These are phyloP conservation scores for Drosophila kohkoa DNA, from an alignment of 1,140 invertebrate species.

Conservation along the genomic window DNA sequence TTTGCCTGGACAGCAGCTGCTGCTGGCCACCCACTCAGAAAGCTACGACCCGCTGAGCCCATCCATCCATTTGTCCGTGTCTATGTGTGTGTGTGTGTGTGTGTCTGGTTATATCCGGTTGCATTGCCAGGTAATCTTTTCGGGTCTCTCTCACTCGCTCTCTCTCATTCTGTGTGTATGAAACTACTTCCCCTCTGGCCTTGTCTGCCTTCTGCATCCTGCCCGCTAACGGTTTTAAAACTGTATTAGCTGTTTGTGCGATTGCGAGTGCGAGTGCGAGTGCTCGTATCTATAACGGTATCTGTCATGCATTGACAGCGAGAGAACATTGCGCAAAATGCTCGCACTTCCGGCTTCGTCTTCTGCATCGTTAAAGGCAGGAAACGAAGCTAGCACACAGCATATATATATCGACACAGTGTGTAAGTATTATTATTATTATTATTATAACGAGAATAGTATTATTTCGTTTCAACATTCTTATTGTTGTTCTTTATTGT, in stretches of 20 bases:
- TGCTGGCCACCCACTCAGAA: constrained; percentile 2
- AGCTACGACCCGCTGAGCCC: constrained; percentile 33
- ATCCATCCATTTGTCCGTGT: constrained; percentile 57
- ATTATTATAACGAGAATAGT: constrained; percentile 37
- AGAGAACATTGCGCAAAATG: constrained; percentile 58
- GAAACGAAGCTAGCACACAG: constrained; percentile 54
- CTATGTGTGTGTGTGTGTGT: constrained; percentile 3
- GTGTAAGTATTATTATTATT: constrained; percentile 23
- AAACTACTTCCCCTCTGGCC: not conserved
- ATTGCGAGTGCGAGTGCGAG: not conserved
- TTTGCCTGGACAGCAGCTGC: constrained; percentile 34
- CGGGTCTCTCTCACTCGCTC: constrained; percentile 33
- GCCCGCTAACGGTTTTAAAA: constrained; percentile 64
- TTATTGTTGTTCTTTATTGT: constrained; percentile 5
- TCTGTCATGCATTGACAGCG: constrained; percentile 63
- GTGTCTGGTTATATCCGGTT: constrained; percentile 67
- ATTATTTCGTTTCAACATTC: not conserved
- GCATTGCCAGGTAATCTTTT: constrained; percentile 81
- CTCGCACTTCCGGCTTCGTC: constrained; percentile 71
- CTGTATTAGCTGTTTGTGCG: constrained; percentile 65
- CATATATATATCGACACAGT: constrained; percentile 8
- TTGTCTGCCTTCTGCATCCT: constrained; percentile 55
- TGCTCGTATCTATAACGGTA: constrained; percentile 37
- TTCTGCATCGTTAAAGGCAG: constrained; percentile 73
- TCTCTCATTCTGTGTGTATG: constrained; percentile 17